Evolutionary conservation across 2,888 invertebrate genomes (phyloP), one percentile per base, ranked within the genome.

Genomic region (Ashinkailepas kermadecensis): DNA sequence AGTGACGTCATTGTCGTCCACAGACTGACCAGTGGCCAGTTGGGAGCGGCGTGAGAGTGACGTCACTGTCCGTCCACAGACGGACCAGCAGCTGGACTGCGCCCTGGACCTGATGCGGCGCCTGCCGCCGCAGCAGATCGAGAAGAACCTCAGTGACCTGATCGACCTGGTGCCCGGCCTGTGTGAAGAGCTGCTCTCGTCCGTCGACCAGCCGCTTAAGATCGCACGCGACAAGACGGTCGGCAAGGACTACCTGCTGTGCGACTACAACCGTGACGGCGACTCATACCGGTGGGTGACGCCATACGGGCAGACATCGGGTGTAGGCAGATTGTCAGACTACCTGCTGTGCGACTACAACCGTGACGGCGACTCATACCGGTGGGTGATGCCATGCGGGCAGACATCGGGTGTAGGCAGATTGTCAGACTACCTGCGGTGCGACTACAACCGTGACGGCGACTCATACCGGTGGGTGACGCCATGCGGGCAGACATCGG

Each of bases 221-320:
- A 96, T 99, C 86, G 97, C 97, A 83, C 86, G 89, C 83, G 99
- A 99, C 88, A 95, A 95, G 87, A 94, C 93, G 86, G 93, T 94
- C 85, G 98, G 98, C 80, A 97, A 96, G 88, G 99, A 99, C 88
- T 99, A 98, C 88, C 90, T 99, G 83, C 89, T 99, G 54, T 99
- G 99, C 88, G 99, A 99, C 89, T 99, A 99, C 87, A 99, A 99
- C 89, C 92, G 99, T 85, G 99, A 99, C 88, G 99, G 99, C 54
- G 99, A 99, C 89, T 98, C 97, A 1, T 98, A 98, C 89, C 92
- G 95, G 92, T 92, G 85, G 84, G 83, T 84, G 25, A 25, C 81
- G 80, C 15, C 59, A 59, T 15, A 3, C 39, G 39, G 39, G 39
- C 39, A 39, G 39, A 39, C 39, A 39, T 39, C 39, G 39, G 39